Percentiles rank a stretch among this genome's conserved stretches.
These are phyloP conservation scores for Elysia chlorotica DNA, from an alignment of 1,140 invertebrate species.

Conservation along the genomic window DNA sequence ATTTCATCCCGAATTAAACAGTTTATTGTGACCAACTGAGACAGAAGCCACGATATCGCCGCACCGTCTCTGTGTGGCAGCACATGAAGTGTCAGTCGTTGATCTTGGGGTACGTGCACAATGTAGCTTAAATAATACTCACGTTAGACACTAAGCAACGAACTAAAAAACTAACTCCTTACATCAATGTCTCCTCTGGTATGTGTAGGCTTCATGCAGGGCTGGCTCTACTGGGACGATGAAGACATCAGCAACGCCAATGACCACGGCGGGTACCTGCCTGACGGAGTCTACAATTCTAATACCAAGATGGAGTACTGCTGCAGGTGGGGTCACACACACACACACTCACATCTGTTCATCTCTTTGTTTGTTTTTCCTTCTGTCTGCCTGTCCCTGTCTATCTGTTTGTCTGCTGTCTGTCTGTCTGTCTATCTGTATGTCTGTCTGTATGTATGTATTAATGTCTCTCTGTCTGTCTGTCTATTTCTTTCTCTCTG, in stretches of 20 bases:
- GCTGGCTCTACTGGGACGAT: constrained; percentile 39
- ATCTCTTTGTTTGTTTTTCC: background rate
- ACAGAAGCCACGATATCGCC: too few species aligned
- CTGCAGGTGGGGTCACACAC: constrained; percentile 32
- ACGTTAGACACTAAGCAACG: background rate
- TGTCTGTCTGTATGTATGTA: too few species aligned
- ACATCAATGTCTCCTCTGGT: background rate
- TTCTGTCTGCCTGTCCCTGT: background rate
- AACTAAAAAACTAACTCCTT: background rate
- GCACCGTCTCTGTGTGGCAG: too few species aligned
- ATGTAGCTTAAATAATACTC: background rate
- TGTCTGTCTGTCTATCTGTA: too few species aligned
- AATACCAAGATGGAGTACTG: constrained; percentile 40
- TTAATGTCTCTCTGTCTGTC: too few species aligned
- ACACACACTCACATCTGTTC: background rate
- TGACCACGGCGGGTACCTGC: constrained; percentile 28
- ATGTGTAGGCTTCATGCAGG: constrained; percentile 31
- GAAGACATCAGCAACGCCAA: constrained; percentile 30
- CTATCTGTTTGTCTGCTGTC: too few species aligned
- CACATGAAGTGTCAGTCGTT: too few species aligned
- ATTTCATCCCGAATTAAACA: too few species aligned
- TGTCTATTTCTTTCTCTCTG: too few species aligned
- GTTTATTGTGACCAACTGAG: too few species aligned
- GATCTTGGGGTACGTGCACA: background rate
- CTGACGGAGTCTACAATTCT: constrained; percentile 37